These are phyloP conservation scores for Phasia obesa DNA, from an alignment of 2,888 invertebrate species.

Conservation along the genomic window DNA sequence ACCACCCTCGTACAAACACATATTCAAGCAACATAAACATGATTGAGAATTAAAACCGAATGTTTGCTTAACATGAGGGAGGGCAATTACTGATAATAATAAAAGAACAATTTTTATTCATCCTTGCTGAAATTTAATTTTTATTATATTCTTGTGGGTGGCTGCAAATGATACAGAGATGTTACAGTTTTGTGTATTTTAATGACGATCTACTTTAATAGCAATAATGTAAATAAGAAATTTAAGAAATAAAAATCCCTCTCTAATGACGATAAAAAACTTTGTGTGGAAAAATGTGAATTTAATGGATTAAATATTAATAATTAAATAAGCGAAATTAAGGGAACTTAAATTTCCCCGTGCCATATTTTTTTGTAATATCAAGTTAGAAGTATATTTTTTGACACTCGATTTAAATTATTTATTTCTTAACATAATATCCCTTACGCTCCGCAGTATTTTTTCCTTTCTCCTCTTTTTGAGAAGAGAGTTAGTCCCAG, in stretches of 20 bases:
- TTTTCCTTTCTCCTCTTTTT: too few species aligned
- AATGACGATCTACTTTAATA: constrained; percentile 7
- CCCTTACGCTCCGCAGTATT: too few species aligned
- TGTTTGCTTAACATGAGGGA: constrained; percentile 63
- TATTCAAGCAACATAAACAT: constrained; percentile 20
- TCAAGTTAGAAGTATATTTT: too few species aligned
- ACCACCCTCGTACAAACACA: not conserved
- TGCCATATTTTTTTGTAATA: too few species aligned
- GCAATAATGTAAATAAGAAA: constrained; percentile 3
- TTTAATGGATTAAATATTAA: too few species aligned
- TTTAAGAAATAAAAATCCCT: not conserved
- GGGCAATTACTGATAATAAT: constrained; percentile 62
- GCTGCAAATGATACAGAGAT: constrained; percentile 5
- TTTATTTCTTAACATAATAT: too few species aligned
- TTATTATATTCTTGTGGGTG: constrained; percentile 20
- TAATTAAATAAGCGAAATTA: too few species aligned
- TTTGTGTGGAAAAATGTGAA: not conserved
- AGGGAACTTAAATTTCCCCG: too few species aligned
- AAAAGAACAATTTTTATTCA: constrained; percentile 40
- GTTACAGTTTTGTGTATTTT: constrained; percentile 14
- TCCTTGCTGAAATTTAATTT: constrained; percentile 27
- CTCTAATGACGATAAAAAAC: not conserved
- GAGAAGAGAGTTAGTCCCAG: too few species aligned
- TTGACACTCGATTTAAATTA: too few species aligned
- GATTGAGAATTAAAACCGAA: constrained; percentile 28